Evolutionary conservation across 2,113 vertebrate genomes (phyloP), one percentile per base, ranked within the genome.

Genomic region (Brachypodius melanocephalos): DNA sequence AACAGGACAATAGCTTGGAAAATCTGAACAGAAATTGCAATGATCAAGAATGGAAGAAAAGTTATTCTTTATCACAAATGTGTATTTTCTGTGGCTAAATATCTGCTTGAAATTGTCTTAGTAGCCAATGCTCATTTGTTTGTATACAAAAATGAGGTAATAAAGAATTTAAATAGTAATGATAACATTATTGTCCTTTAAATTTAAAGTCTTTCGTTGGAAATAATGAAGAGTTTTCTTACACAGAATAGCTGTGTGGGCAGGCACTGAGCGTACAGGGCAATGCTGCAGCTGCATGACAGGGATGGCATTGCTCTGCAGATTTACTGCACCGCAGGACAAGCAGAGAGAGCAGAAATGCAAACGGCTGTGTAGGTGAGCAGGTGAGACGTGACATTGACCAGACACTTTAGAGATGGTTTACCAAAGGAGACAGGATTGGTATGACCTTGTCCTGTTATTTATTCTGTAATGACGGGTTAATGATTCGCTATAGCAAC

Each of bases 351-450:
- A 90, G 40, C 29, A 93, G 85, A 90, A 96, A 91, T 34, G 79
- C 78, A 82, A 90, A 92, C 0, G 12, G 54, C n/a, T 82, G 82
- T 96, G 88, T 90, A 79, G 69, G 85, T 87, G 90, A 96, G 78
- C 78, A 94, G 75, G 95, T 91, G 95, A 94, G 85, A 96, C 1
- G 5, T 91, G 96, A 97, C 85, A 73, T 76, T 96, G 84, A 82
- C 84, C 96, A 97, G 96, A 82, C 76, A 81, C 65, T 83, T 90
- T 66, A 61, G 78, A 90, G 93, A 79, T 21, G 73, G 89, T 72
- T 96, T 96, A 65, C 17, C 66, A 77, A 91, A 89, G 51, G 36
- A 66, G 43, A 57, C 26, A 79, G 48, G 80, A 79, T 93, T 75
- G 85, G 68, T 74, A 84, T 94, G 92, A 96, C 96, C 95, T 94